phyloP scores from a whole-genome alignment of 1,140 invertebrate genomes.

The Bombus pascuorum region DNA sequence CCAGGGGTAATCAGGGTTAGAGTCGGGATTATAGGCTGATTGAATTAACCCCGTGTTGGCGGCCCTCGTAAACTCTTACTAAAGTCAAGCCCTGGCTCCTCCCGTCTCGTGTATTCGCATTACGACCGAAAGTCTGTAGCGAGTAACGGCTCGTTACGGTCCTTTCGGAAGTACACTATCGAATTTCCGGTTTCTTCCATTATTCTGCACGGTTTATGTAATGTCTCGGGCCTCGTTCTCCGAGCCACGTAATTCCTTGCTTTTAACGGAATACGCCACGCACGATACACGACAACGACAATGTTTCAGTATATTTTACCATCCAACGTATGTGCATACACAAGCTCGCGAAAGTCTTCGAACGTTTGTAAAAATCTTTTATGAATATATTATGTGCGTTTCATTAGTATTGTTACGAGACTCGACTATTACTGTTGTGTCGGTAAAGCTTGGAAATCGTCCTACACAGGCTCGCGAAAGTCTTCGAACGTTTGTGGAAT shows the following conservation, averaged over 20 bases:
- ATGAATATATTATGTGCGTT: neutral
- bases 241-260: slow-evolving; percentile 34
- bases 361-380: neutral
- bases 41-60: slow-evolving; percentile 80
- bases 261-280: slow-evolving; percentile 33
- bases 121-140: slow-evolving; percentile 66
- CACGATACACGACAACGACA: neutral
- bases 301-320: neutral
- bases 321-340: too few species aligned
- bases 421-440: too few species aligned
- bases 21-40: slow-evolving; percentile 79
- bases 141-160: slow-evolving; percentile 68
- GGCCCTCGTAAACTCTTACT: slow-evolving; percentile 81
- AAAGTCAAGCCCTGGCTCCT: slow-evolving; percentile 80
- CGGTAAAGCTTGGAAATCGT: too few species aligned
- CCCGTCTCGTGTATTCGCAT: slow-evolving; percentile 78
- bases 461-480: neutral
- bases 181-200: slow-evolving; percentile 67
- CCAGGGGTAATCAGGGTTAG: slow-evolving; percentile 79
- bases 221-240: slow-evolving; percentile 15
- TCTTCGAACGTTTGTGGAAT: neutral
- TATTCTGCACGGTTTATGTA: slow-evolving; percentile 54
- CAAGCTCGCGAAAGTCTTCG: neutral
- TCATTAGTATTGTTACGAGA: neutral
- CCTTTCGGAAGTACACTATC: slow-evolving; percentile 59